Evolutionary conservation across 2,797 vertebrate genomes (phyloP), one percentile per base, ranked within the genome.

Genomic region (Hybognathus amarus): DNA sequence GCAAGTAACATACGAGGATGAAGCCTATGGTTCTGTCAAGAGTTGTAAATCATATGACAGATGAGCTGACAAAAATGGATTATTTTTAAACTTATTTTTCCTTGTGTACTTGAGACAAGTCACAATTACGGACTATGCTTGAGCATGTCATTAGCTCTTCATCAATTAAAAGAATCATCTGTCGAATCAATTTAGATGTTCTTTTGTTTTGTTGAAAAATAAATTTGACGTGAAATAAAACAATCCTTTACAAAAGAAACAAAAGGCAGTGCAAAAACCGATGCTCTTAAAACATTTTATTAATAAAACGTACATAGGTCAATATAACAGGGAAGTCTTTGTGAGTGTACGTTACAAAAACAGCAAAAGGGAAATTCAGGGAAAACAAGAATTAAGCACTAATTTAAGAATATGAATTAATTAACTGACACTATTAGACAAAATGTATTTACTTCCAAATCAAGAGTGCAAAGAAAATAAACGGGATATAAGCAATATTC

Each of bases 271-370:
- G 56, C 59, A 63, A 63, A 63, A 30, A 63, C 6, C 17, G 5
- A 64, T 17, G 24, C 11, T 45, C 73, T 22, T 33, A 86, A 74
- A 84, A 87, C 85, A 85, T 89, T 90, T 88, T 87, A 93, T 93
- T 94, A 94, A 92, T 94, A 89, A 86, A 93, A 90, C 86, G 89
- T 92, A 89, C 85, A 92, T 93, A 89, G 88, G 90, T 89, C 83
- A 90, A 90, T 91, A 92, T 78, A 93, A 89, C 88, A 88, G 83
- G 74, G 89, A 88, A 84, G n/a, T 27, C 12, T 61, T 61, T 87
- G 88, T 47, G 85, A 85, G 64, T 90, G 33, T 69, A 56, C 6
- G 6, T 80, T 69, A 20, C 40, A 73, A 40, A 81, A 61, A 45
- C n/a, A 63, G 42, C 90, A 87, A 89, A 87, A 90, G 80, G n/a